Base-by-base conservation (phyloP, 2,797 vertebrate genomes). In the Notolabrus celidotus region DNA sequence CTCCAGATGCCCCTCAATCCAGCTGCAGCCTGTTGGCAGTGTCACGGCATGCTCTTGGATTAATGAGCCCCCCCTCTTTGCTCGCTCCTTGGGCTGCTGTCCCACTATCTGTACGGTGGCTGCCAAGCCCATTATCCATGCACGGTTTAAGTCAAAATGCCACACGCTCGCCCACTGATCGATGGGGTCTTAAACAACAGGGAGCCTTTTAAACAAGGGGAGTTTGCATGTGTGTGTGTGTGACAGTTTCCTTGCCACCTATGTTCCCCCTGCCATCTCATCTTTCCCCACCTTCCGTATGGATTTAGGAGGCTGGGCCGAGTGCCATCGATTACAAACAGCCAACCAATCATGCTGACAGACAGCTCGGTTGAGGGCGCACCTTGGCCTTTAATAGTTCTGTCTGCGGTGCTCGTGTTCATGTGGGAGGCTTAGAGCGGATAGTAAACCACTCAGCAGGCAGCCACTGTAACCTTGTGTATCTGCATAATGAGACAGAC, bases 271-370 rank as follows among this genome's bases (percentile, higher is more conserved):
- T 64, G 77, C 74, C 80, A 70, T 86, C 86, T 80, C 85, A 78
- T 90, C 85, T 83, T 84, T 87, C 86, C 76, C 65, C 59, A 49
- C 66, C 76, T 69, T 83, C 80, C 58, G 71, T 86, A 85, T 89
- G 81, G 89, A 90, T 93, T 91, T 86, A 87, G 80, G 82, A 74
- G 83, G 82, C 83, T 66, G 77, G 82, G 77, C 82, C 74, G 62
- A 86, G 77, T 77, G 85, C 77, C 86, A 93, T 90, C 80, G 90
- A 92, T 93, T 89, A 72, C 74, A 79, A 50, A 67, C 74, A 80
- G 84, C 82, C 79, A 82, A 79, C 90, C 92, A 91, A 91, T 93
- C 93, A 86, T 46, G 36, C 57, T 88, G 87, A 92, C 82, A 71
- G 90, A 86, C 89, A 87, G 79, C 73, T 74, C 22, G 66, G 79